Evolutionary conservation across 2,113 vertebrate genomes (phyloP), one percentile per base, ranked within the genome.

Genomic region (Pyxicephalus adspersus): DNA sequence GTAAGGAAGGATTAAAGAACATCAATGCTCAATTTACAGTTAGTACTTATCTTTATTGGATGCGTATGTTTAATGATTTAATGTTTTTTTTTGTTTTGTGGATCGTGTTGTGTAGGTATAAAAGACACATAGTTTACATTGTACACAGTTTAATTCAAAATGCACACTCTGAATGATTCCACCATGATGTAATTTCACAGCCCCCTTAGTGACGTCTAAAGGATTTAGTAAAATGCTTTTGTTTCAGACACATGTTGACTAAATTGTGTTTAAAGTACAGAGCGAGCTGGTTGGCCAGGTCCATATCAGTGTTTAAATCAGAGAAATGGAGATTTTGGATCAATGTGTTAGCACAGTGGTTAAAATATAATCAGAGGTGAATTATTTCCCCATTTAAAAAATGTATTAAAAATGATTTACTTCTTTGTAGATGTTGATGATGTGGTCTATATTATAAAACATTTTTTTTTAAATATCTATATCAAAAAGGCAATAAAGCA

Each of bases 231-330:
- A 45, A 71, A 65, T 5, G 64, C 16, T 73, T 68, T 55, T 34
- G 29, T n/a, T 13, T 76, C 7, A 20, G 80, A 15, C 6, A 2
- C n/a, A 54, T 77, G 64, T 78, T 78, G 26, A 66, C 76, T 66
- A 34, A 31, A 28, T 34, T 55, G 55, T 78, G 51, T 78, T 78
- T 78, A 17, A 78, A 67, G 76, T 78, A 78, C 76, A 78, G 23
- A 23, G 23, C 23, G 19, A 52, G 18, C 38, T 63, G 34, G 18
- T 64, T 52, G 26, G 61, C 29, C 28, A 55, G 20, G n/a, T 17
- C 26, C n/a, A 66, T 22, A 78, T 78, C 76, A 66, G 20, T 34
- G 76, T 67, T 78, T 55, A 78, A 66, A 78, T 77, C 76, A 78
- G 76, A n/a, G 64, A 57, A 54, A 51, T 25, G 64, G 26, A 55